Evolutionary conservation across 2,888 invertebrate genomes (phyloP).

Genomic region (Lithophane semibrunnea): DNA sequence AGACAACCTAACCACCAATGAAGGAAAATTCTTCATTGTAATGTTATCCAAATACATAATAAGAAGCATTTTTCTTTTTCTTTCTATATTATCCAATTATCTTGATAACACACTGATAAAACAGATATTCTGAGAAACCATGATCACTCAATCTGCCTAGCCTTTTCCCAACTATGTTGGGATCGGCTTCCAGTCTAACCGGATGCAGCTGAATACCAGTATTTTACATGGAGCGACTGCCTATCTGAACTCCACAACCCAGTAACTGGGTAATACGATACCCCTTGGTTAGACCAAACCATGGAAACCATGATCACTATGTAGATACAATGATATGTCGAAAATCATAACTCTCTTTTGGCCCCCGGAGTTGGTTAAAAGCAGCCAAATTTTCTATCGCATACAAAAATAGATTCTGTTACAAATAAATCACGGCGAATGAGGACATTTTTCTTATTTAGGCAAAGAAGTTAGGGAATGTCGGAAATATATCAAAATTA

Average conservation of each 20-base stretch:
- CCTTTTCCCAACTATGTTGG: too few relatives aligned
- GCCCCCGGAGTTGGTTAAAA: not conserved
- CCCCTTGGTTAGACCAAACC: too few relatives aligned
- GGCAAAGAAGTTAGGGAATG: constrained; percentile 35
- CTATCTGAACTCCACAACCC: too few relatives aligned
- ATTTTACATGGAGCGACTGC: too few relatives aligned
- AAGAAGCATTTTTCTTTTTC: not conserved
- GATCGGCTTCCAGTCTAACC: too few relatives aligned
- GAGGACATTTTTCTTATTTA: constrained; percentile 50
- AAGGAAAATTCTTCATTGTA: not conserved
- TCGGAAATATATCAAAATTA: constrained; percentile 57
- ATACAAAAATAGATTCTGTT: constrained; percentile 20
- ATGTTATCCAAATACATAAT: not conserved
- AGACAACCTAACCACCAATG: not conserved
- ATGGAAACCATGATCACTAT: not conserved
- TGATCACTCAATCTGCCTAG: too few relatives aligned
- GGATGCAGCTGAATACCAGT: too few relatives aligned
- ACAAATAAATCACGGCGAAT: constrained; percentile 48
- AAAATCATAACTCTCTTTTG: not conserved
- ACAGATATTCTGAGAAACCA: not conserved
- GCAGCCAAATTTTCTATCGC: not conserved
- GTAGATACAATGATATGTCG: not conserved
- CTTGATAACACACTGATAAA: too few relatives aligned
- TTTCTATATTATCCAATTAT: not conserved
- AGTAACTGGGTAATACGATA: too few relatives aligned